Conservation (phyloP, 1,140 invertebrate species). For the Pseudachorutes palmiensis region DNA sequence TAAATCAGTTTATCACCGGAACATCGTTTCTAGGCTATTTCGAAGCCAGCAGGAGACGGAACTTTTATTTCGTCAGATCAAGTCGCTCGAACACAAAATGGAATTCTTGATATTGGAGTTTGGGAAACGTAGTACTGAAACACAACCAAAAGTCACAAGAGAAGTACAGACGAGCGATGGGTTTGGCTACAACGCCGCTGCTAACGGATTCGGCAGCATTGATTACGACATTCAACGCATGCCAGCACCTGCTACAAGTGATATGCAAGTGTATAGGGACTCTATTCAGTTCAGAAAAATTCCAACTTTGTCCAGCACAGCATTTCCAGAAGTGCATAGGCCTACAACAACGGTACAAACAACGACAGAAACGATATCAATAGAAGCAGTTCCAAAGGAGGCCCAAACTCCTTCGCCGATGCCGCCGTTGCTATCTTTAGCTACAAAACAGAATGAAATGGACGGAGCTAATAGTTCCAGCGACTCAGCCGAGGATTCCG, state of each 20-base stretch:
- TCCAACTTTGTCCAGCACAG: too few species aligned
- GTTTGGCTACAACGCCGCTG: neutral
- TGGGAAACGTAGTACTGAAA: neutral
- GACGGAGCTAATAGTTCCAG: neutral
- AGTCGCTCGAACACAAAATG: neutral
- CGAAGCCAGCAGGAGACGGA: neutral
- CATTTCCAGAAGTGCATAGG: neutral
- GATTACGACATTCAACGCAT: neutral
- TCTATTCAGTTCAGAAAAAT: neutral
- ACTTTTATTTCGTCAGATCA: neutral
- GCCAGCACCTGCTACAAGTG: neutral
- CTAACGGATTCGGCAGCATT: neutral
- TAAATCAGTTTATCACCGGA: neutral
- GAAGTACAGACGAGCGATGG: neutral
- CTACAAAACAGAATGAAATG: neutral
- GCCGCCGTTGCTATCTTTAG: neutral
- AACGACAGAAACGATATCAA: neutral
- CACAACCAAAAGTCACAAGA: neutral
- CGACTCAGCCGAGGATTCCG: neutral
- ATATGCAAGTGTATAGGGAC: neutral
- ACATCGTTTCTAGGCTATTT: neutral
- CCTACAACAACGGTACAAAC: neutral
- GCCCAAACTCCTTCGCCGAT: neutral
- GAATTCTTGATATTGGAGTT: neutral
- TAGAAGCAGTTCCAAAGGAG: slow-evolving; percentile 1